Conservation (phyloP, 2,888 invertebrate genomes). For the Gymnoscelis rufifasciata region DNA sequence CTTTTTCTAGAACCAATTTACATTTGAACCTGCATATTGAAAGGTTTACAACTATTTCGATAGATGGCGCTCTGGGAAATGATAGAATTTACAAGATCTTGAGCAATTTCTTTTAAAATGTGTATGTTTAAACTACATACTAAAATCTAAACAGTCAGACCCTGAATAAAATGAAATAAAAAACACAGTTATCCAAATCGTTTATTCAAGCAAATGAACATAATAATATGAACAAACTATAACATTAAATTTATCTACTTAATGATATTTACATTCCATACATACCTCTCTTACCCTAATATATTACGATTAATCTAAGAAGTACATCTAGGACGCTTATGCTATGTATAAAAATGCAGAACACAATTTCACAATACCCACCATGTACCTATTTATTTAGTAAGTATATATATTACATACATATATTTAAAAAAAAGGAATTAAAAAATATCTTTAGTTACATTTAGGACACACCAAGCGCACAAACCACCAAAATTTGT, state of each 20-base stretch:
- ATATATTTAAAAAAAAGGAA: slow-evolving; percentile 21
- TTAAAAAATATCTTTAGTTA: slow-evolving; percentile 32
- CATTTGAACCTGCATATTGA: too few relatives aligned
- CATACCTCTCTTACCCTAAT: slow-evolving; percentile 67
- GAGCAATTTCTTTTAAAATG: too few relatives aligned
- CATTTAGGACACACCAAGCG: slow-evolving; percentile 27
- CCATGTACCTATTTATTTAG: slow-evolving; percentile 36
- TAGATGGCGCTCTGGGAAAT: too few relatives aligned
- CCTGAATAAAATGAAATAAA: slow-evolving; percentile 38
- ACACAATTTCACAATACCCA: slow-evolving; percentile 42
- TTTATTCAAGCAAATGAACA: slow-evolving; percentile 79
- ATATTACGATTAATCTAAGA: slow-evolving; percentile 56
- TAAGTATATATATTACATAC: slow-evolving; percentile 21
- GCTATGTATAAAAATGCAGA: slow-evolving; percentile 63
- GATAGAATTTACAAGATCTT: too few relatives aligned
- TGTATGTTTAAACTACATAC: too few relatives aligned
- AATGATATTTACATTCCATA: slow-evolving; percentile 77
- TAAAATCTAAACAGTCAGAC: too few relatives aligned
- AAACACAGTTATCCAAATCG: slow-evolving; percentile 71
- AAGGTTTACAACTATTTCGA: too few relatives aligned
- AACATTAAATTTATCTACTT: slow-evolving; percentile 80
- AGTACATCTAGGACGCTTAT: slow-evolving; percentile 66
- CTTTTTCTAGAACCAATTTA: too few relatives aligned
- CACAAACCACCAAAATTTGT: slow-evolving; percentile 45
- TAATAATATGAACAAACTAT: slow-evolving; percentile 77